Conservation (phyloP, 2,888 invertebrate species). For the Pyrochroa serraticornis region DNA sequence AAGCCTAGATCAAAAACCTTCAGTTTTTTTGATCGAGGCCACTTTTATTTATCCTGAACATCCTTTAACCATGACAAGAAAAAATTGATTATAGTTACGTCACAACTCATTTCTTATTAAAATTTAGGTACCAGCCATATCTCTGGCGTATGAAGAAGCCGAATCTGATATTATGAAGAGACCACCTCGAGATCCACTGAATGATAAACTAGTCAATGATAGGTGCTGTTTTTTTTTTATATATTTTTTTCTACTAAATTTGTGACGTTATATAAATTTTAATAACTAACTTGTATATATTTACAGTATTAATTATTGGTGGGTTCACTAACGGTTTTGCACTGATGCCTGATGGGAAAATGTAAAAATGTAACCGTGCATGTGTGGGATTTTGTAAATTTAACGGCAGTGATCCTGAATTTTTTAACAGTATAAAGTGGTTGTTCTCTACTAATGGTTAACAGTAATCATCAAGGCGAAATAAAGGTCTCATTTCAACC, state of each 20-base stretch:
- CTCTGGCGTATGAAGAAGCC: slow-evolving; percentile 88
- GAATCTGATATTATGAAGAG: slow-evolving; percentile 95
- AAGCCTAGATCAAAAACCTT: no score
- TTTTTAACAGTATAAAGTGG: slow-evolving; percentile 14
- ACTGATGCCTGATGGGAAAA: slow-evolving; percentile 36
- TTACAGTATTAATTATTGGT: slow-evolving; percentile 20
- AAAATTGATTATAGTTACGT: no score
- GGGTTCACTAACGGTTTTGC: slow-evolving; percentile 19
- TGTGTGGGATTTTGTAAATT: slow-evolving; percentile 18
- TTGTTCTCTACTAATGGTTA: slow-evolving; percentile 3
- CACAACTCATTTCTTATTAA: slow-evolving; percentile 36
- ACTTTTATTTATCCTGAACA: slow-evolving; percentile 5
- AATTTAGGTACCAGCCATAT: slow-evolving; percentile 84
- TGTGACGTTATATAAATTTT: slow-evolving; percentile 21
- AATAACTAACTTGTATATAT: slow-evolving; percentile 23
- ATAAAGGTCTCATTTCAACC: not conserved
- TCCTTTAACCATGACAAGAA: no score
- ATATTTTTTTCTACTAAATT: slow-evolving; percentile 25
- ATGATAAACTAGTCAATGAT: slow-evolving; percentile 92
- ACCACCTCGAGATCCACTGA: slow-evolving; percentile 84
- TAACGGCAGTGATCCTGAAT: slow-evolving; percentile 1
- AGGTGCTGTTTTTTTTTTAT: slow-evolving; percentile 65
- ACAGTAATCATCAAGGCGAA: not conserved
- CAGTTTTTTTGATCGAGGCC: not conserved
- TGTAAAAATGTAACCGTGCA: slow-evolving; percentile 26